These are phyloP conservation scores for Lepus townsendii DNA, from an alignment of 2,797 vertebrate species.

Conservation along the genomic window DNA sequence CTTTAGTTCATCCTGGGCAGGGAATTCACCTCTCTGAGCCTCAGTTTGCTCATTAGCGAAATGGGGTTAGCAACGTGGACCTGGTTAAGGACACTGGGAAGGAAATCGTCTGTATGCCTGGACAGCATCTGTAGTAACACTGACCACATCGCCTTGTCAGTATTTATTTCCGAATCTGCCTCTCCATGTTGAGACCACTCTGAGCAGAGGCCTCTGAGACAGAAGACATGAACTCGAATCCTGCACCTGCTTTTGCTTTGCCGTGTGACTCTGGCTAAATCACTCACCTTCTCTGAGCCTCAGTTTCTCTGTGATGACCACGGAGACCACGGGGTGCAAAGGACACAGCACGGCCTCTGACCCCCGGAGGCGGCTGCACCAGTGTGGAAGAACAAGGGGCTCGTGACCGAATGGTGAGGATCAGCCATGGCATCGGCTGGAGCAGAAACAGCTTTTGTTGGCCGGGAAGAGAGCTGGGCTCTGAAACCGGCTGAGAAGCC, in stretches of 20 bases:
- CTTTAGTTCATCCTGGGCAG: neutral
- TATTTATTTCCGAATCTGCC: accelerated
- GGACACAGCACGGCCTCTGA: neutral
- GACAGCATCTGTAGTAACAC: no score
- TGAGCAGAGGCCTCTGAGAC: neutral
- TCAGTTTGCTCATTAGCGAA: conserved; percentile 30
- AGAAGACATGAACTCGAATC: neutral
- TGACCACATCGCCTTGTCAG: neutral
- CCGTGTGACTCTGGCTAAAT: neutral
- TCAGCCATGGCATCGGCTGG: neutral
- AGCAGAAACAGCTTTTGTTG: neutral
- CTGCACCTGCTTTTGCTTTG: neutral
- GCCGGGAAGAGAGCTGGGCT: neutral
- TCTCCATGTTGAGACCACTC: neutral
- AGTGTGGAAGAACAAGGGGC: neutral
- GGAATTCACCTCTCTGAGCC: neutral
- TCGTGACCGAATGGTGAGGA: neutral
- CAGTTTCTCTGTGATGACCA: neutral
- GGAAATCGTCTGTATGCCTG: neutral
- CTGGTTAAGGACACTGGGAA: neutral
- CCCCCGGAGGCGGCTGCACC: neutral
- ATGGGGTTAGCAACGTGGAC: neutral
- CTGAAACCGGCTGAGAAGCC: neutral
- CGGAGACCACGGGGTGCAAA: neutral
- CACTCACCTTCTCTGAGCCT: neutral